Base-by-base conservation (phyloP, 2,113 vertebrate genomes). In the Triplophysa rosa region DNA sequence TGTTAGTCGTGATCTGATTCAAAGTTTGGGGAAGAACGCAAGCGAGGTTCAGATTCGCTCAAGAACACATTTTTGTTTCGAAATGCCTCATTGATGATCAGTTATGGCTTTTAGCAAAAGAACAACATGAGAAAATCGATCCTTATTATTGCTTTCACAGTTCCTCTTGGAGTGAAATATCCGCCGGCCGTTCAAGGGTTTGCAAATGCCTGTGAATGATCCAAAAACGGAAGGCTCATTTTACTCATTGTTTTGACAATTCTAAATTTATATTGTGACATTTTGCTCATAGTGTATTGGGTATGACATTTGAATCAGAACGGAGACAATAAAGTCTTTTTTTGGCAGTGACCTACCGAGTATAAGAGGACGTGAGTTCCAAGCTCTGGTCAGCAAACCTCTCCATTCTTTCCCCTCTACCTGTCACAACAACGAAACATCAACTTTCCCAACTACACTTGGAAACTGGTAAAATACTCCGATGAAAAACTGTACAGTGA, bases 1-100 rank as follows among this genome's bases (percentile, higher is more conserved):
- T 79, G 80, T 84, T 84, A 84, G 76, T 47, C 68, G 13, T 54
- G 77, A 82, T 73, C 80, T 59, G 29, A 71, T 81, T 79, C 8
- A 12, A 76, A 72, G 29, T 77, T 78, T 62, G 47, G 56, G 71
- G 67, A 81, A 72, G 54, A 67, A 71, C 75, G 79, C 80, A 59
- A 68, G 78, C 78, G 75, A 26, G 79, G 74, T 78, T 67, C 70
- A 58, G 40, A 33, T 72, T 84, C 42, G 26, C 76, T 66, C 80
- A 11, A 63, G 59, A 66, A 70, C 54, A 23, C 65, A 54, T 49
- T 79, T 79, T 59, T 58, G 65, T 81, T 67, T 21, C 67, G 49
- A 52, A 67, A 69, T 54, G 45, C 2, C 45, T 62, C 73, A 62
- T 8, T 42, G 76, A 79, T 75, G 73, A 81, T 81, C 59, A 64